Percentiles rank a stretch among this genome's conserved stretches.
Conservation (phyloP, 2,797 vertebrate genomes). For the Lerista edwardsae region DNA sequence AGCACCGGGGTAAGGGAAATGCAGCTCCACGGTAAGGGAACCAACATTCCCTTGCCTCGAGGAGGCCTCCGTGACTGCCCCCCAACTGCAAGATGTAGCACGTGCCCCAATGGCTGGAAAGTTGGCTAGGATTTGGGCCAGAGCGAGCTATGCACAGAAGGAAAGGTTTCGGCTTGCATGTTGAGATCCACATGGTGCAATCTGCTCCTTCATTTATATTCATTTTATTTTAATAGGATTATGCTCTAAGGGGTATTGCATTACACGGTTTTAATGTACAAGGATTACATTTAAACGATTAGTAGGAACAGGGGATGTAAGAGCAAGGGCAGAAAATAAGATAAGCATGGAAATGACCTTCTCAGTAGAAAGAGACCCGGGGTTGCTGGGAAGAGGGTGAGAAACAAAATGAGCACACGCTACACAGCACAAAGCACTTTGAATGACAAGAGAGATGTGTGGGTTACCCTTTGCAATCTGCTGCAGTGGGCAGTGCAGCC, state of each 20-base stretch:
- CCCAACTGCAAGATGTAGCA: too few relatives aligned
- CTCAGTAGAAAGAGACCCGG: background rate
- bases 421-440: background rate
- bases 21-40: too few relatives aligned
- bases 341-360: slow-evolving; percentile 16
- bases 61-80: too few relatives aligned
- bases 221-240: slow-evolving; percentile 31
- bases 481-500: background rate
- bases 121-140: too few relatives aligned
- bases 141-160: background rate
- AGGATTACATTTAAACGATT: background rate
- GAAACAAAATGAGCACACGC: too few relatives aligned
- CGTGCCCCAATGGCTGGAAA: too few relatives aligned
- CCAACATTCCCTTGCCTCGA: too few relatives aligned
- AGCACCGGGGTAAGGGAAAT: too few relatives aligned
- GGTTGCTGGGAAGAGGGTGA: background rate
- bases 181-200: slow-evolving; percentile 8
- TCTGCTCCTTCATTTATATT: slow-evolving; percentile 19
- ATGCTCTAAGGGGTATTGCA: slow-evolving; percentile 22
- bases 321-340: background rate
- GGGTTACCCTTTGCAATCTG: slow-evolving; percentile 6
- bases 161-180: slow-evolving; percentile 7
- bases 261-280: background rate
- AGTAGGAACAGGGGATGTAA: background rate
- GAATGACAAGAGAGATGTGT: background rate